Base-by-base conservation (phyloP, 2,797 vertebrate species). In the Eulemur coronatus region DNA sequence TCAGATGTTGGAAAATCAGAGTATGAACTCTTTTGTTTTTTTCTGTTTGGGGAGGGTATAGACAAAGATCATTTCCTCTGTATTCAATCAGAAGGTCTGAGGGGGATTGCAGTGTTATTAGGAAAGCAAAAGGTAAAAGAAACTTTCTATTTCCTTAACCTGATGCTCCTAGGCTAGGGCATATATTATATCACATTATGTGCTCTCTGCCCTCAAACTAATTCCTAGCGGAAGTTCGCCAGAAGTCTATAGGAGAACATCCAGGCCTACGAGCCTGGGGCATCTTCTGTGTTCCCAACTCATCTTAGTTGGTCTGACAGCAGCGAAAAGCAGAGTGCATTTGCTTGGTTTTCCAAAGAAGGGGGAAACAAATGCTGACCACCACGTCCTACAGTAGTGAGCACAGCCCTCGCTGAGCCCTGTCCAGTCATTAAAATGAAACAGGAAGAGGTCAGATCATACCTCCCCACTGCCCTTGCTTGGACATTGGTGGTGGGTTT, bases 1-100 rank as follows among this genome's bases (percentile, higher is more conserved):
- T 89, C 30, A 85, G 26, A 28, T 91, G 38, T 61, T 96, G 67
- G 79, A 81, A 96, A 94, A 87, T 92, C 89, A 96, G 88, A 96
- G 91, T 94, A 48, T 91, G 72, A 85, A 94, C 91, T 95, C 92
- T 85, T 95, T 76, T 41, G 22, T 57, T 26, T 57, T 91, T 35
- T 38, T 67, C 52, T 86, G 38, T 89, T 48, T 17, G 28, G 43
- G 70, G 65, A 38, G 14, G 50, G 73, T 84, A 6, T 75, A 91
- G 50, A 88, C 65, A 82, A 84, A 63, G 79, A 57, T 76, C 69
- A 79, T 67, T 7, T 89, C 38, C 38, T 80, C 24, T 93, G 67
- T 18, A 84, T 8, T 88, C 73, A 72, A 13, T 43, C 18, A 96
- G 43, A 81, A 86, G 55, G 65, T 88, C 80, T 92, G 33, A 82